Conservation (phyloP, 2,888 invertebrate genomes). For the Drosophila peninsularis region DNA sequence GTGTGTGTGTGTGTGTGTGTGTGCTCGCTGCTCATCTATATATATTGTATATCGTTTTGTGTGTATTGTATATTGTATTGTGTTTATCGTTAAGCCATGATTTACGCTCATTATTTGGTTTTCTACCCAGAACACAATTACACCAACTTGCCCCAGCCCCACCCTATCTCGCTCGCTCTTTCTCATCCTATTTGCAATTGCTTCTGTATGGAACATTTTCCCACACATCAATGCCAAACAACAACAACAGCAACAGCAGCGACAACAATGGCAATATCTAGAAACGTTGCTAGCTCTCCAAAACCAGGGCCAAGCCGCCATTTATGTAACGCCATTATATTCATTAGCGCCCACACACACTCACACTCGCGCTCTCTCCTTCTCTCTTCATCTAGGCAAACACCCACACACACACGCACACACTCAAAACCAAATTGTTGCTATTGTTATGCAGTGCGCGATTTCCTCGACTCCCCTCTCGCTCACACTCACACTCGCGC, state of each 20-base stretch:
- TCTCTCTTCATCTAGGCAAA: not conserved
- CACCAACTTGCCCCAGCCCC: conserved; percentile 7
- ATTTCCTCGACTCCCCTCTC: conserved; percentile 18
- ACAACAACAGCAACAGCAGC: conserved; percentile 24
- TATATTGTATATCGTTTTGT: conserved; percentile 26
- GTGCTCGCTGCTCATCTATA: not conserved
- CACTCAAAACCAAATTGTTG: conserved; percentile 66
- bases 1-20: not conserved
- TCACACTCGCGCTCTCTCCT: not conserved
- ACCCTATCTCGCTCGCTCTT: not conserved
- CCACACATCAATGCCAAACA: conserved; percentile 67
- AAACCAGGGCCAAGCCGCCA: conserved; percentile 50
- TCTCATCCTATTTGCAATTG: conserved; percentile 40
- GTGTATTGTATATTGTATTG: conserved; percentile 45
- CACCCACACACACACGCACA: conserved; percentile 22
- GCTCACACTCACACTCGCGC: not conserved
- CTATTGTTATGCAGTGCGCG: conserved; percentile 75
- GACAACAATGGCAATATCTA: conserved; percentile 38
- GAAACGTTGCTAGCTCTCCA: conserved; percentile 36
- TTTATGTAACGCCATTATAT: conserved; percentile 78
- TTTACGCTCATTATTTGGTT: conserved; percentile 78
- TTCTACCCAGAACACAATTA: conserved; percentile 34
- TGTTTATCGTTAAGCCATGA: conserved; percentile 78
- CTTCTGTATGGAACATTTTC: conserved; percentile 57
- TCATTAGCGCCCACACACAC: conserved; percentile 67